These are phyloP conservation scores for Melanostigma gelatinosum DNA, from an alignment of 2,113 vertebrate species.

Conservation along the genomic window DNA sequence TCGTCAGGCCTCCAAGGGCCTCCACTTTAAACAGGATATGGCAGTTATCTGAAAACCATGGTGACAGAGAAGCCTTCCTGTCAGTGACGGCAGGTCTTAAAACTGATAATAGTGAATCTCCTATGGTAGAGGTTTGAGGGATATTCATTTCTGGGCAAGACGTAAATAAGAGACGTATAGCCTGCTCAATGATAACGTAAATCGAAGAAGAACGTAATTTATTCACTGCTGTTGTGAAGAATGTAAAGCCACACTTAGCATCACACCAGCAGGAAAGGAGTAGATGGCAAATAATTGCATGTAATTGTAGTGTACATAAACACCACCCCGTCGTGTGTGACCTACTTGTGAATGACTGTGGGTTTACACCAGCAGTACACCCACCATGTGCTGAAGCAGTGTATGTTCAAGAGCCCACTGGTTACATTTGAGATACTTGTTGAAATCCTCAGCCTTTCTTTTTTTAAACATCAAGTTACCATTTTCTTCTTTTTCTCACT, in stretches of 20 bases:
- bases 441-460: background rate
- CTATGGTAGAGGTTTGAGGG: background rate
- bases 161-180: background rate
- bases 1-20: conserved; percentile 43
- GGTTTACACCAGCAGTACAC: conserved; percentile 46
- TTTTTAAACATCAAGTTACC: conserved; percentile 5
- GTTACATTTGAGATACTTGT: conserved; percentile 29
- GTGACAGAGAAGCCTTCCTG: conserved; percentile 70
- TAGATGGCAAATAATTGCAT: conserved; percentile 61
- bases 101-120: conserved; percentile 28
- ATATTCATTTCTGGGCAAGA: conserved; percentile 5
- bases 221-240: background rate
- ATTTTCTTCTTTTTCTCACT: conserved; percentile 31
- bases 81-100: conserved; percentile 26
- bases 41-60: conserved; percentile 71
- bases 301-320: conserved; percentile 63
- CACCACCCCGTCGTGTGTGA: conserved; percentile 51
- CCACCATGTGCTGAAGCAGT: conserved; percentile 48
- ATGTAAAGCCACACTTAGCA: background rate
- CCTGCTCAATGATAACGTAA: background rate
- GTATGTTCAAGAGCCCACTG: conserved; percentile 26
- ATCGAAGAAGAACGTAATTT: background rate
- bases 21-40: conserved; percentile 77
- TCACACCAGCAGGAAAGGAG: conserved; percentile 26
- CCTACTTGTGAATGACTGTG: conserved; percentile 70